Conservation (phyloP, 2,113 vertebrate genomes). For the Siphamia tubifer region DNA sequence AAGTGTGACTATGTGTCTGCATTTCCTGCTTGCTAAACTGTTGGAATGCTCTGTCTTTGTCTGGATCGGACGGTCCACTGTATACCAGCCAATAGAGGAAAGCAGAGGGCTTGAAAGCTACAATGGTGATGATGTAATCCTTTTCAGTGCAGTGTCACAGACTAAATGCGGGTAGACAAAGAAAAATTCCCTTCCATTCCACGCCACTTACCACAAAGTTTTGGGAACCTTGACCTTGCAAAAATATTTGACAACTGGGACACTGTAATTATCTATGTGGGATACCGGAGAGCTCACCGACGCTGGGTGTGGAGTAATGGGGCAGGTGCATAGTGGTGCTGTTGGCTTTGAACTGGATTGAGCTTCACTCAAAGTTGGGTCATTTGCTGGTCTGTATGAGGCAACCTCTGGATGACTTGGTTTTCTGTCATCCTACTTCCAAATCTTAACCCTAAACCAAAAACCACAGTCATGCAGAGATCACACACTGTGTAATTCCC, state of each 20-base stretch:
- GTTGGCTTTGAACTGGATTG: neutral
- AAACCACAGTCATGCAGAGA: conserved; percentile 60
- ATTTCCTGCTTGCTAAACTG: conserved; percentile 70
- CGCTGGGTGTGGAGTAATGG: neutral
- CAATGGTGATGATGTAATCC: conserved; percentile 78
- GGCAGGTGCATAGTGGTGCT: conserved; percentile 41
- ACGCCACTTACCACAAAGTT: conserved; percentile 35
- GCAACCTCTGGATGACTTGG: conserved; percentile 14
- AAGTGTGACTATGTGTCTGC: conserved; percentile 48
- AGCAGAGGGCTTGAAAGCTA: conserved; percentile 56
- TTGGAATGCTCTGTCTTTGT: conserved; percentile 70
- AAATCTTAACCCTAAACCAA: conserved; percentile 35
- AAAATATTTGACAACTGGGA: conserved; percentile 25
- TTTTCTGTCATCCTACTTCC: conserved; percentile 33
- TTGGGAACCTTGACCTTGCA: conserved; percentile 45
- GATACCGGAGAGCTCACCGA: neutral
- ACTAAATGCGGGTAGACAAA: conserved; percentile 62
- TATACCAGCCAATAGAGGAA: conserved; percentile 42
- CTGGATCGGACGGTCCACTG: conserved; percentile 28
- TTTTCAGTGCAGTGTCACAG: conserved; percentile 56
- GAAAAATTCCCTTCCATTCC: conserved; percentile 35
- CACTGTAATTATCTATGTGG: conserved; percentile 45
- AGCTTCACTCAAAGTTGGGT: neutral
- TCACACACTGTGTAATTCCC: conserved; percentile 63
- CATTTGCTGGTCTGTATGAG: conserved; percentile 15